Evolutionary conservation across 2,888 invertebrate genomes (phyloP).

Genomic region (Omphaloscelis lunosa): DNA sequence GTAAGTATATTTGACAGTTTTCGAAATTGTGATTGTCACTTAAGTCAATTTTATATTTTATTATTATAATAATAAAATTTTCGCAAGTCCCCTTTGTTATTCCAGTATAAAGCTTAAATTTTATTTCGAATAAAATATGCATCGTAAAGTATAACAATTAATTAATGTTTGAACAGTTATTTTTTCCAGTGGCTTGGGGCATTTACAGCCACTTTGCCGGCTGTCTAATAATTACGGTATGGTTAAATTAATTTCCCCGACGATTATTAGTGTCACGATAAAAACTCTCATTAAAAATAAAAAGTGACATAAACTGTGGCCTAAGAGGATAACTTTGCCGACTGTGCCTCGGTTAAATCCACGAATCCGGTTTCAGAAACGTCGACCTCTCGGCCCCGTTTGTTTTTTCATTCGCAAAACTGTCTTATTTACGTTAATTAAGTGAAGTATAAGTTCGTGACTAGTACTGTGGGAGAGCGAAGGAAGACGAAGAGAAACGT

Average conservation of each 20-base stretch:
- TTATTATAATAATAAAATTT: background rate
- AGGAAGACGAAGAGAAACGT: constrained; percentile 76
- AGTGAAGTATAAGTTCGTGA: constrained; percentile 91
- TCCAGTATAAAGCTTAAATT: constrained; percentile 6
- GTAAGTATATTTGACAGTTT: background rate
- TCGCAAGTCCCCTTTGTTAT: background rate
- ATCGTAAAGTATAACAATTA: constrained; percentile 41
- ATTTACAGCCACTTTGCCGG: constrained; percentile 46
- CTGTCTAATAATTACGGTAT: constrained; percentile 65
- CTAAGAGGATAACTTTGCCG: constrained; percentile 77
- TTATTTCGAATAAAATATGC: constrained; percentile 40
- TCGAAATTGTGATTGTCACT: background rate
- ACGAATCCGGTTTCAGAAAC: constrained; percentile 84
- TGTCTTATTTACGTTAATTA: constrained; percentile 90
- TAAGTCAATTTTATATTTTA: background rate
- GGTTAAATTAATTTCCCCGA: constrained; percentile 70
- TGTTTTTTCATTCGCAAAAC: constrained; percentile 87
- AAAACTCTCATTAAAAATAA: constrained; percentile 85
- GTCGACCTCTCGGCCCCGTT: constrained; percentile 80
- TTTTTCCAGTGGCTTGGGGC: constrained; percentile 19
- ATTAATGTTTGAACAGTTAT: constrained; percentile 35
- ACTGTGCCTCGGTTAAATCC: constrained; percentile 73
- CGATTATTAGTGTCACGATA: constrained; percentile 77
- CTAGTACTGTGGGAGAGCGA: constrained; percentile 85
- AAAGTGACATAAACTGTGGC: constrained; percentile 84